Base-by-base conservation (phyloP, 2,888 invertebrate genomes). In the Allygus modestus region DNA sequence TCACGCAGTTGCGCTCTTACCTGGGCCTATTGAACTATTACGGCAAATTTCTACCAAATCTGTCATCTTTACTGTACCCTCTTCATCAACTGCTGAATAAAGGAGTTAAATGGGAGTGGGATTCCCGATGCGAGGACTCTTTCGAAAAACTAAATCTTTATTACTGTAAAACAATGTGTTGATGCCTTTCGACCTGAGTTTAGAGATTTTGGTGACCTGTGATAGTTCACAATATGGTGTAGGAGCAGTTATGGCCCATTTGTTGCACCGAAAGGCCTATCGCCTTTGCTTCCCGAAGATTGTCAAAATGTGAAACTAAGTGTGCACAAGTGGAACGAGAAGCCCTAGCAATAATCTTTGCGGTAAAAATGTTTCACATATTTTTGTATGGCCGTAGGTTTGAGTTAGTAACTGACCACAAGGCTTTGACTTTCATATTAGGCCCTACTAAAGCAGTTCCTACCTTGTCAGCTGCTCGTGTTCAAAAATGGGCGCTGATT, bases 381-480 rank as follows among this genome's bases (percentile, higher is more conserved):
- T 84, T 65, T 33, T 26, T 84, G 37, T 82, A 84, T 73, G 84
- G 84, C 43, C 26, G 33, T 28, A 61, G n/a, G n/a, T 61, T 28
- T 87, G 89, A 88, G 5, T 61, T 28, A 61, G 61, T 23, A 2
- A 61, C 61, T 4, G 61, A 61, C 15, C 61, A 61, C 15, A 9
- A 20, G 23, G 9, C 61, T 11, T 15, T 61, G 61, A 61, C 28
- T 12, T 61, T 23, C 17, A 1, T 61, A 23, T 20, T 61, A 23
- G 26, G 61, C 2, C 23, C 61, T 23, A 23, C 61, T 1, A 71
- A 71, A n/a, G 71, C 5, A 11, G 31, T 71, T 12, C 71, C 37
- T 28, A 71, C 71, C 12, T 33, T 71, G 20, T 31, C 71, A 15
- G 71, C 33, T 9, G 71, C 71, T 12, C 71, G 71, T n/a, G 31